Conservation (phyloP, 2,888 invertebrate species). For the Noctuana brunneofusca region DNA sequence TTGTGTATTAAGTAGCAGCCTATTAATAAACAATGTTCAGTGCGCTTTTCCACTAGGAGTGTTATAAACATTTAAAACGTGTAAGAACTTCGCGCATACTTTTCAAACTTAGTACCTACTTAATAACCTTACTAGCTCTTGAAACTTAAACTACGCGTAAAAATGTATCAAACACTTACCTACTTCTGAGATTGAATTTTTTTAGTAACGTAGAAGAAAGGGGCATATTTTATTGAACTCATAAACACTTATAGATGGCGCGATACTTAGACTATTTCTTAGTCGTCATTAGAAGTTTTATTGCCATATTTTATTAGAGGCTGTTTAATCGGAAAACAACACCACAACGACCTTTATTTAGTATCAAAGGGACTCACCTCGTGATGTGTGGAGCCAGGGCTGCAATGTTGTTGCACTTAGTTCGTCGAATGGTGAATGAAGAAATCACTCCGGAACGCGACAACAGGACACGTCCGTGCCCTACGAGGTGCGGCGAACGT, state of each 20-base stretch:
- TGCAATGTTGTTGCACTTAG: conserved; percentile 12
- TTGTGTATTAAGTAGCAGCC: too few species aligned
- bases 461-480: conserved; percentile 10
- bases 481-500: conserved; percentile 21
- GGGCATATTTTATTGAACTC: neutral
- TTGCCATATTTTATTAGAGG: conserved; percentile 12
- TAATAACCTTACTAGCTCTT: neutral
- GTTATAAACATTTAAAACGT: neutral
- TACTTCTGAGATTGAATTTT: neutral
- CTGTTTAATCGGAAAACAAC: neutral
- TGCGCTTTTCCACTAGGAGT: too few species aligned
- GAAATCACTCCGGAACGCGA: neutral
- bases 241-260: conserved; percentile 12
- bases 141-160: neutral
- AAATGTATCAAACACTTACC: neutral
- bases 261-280: conserved; percentile 15
- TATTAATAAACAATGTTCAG: too few species aligned
- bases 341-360: neutral
- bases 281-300: conserved; percentile 17
- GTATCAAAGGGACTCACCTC: conserved; percentile 4
- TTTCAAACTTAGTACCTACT: neutral
- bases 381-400: conserved; percentile 9
- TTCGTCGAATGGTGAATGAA: conserved; percentile 8
- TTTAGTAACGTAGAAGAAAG: neutral
- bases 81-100: neutral